Percentiles rank a stretch among this genome's conserved stretches.
These are phyloP conservation scores for Holothuria glaberrima DNA, from an alignment of 35 echinoderm and acorn worm genomes.

Conservation along the genomic window DNA sequence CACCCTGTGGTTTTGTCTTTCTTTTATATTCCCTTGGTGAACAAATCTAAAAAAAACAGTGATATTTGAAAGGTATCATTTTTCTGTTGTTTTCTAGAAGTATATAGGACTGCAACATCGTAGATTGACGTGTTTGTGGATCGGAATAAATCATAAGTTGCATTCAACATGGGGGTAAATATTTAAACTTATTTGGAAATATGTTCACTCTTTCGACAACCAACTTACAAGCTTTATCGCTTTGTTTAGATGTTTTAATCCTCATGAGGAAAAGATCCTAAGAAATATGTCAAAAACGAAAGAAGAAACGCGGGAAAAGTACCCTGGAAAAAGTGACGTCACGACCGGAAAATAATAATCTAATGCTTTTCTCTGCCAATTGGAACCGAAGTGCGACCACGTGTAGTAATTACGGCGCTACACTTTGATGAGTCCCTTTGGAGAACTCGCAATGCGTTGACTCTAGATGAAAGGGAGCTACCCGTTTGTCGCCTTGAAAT, in stretches of 20 bases:
- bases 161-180: conserved; percentile 37
- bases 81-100: too few relatives aligned
- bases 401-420: conserved; percentile 44
- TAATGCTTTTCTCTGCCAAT: neutral
- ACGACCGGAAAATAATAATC: too few relatives aligned
- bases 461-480: neutral
- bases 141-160: neutral
- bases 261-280: too few relatives aligned
- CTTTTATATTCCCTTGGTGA: too few relatives aligned
- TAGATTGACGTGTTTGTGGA: too few relatives aligned
- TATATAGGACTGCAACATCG: too few relatives aligned
- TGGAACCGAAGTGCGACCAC: conserved; percentile 26
- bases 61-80: too few relatives aligned
- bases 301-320: too few relatives aligned
- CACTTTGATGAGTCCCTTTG: conserved; percentile 36
- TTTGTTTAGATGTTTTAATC: conserved; percentile 20
- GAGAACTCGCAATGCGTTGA: conserved; percentile 14
- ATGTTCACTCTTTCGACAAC: neutral
- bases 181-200: conserved; percentile 26
- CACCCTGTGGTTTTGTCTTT: too few relatives aligned
- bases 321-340: too few relatives aligned
- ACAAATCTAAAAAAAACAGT: too few relatives aligned
- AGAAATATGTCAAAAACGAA: too few relatives aligned
- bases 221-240: neutral
- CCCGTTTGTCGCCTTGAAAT: conserved; percentile 11